Conservation (phyloP, 1,140 invertebrate species). For the Lasioglossum albipes region DNA sequence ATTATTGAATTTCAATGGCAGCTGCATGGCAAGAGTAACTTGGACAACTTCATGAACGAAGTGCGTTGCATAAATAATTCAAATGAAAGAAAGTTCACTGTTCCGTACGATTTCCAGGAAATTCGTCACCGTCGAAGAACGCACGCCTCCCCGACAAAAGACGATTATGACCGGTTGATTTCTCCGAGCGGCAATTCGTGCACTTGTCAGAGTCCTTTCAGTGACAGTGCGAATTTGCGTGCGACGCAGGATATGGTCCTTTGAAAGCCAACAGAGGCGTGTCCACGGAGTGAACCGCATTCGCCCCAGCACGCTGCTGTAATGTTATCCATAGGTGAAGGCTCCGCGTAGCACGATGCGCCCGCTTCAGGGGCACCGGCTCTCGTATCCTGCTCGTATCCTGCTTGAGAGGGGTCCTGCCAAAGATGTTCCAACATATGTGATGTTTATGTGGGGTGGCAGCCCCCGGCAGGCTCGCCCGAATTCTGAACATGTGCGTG, state of each 20-base stretch:
- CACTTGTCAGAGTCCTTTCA: slow-evolving; percentile 1
- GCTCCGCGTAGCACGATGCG: slow-evolving; percentile 32
- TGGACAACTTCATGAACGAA: too few species aligned
- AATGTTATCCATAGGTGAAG: slow-evolving; percentile 64
- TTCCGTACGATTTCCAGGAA: too few species aligned
- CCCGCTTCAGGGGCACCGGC: slow-evolving; percentile 22
- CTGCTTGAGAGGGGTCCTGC: slow-evolving; percentile 57
- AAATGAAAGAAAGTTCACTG: too few species aligned
- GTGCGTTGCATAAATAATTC: too few species aligned
- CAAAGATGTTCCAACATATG: slow-evolving; percentile 72
- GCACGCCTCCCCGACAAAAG: too few species aligned
- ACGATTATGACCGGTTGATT: too few species aligned
- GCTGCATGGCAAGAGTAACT: too few species aligned
- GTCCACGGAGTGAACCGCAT: slow-evolving; percentile 64
- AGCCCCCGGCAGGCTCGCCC: slow-evolving; percentile 61
- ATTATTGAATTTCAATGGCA: too few species aligned
- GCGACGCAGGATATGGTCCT: slow-evolving; percentile 4
- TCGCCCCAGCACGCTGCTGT: slow-evolving; percentile 60
- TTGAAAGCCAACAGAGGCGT: slow-evolving; percentile 63
- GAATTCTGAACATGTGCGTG: slow-evolving; percentile 71
- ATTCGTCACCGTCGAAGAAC: too few species aligned
- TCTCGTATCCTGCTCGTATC: slow-evolving; percentile 40
- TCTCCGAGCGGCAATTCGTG: background rate
- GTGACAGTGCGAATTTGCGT: slow-evolving; percentile 27
- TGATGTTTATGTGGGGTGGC: slow-evolving; percentile 71